phyloP scores from a whole-genome alignment of 2,797 vertebrate species.

The Esox masquinongy region DNA sequence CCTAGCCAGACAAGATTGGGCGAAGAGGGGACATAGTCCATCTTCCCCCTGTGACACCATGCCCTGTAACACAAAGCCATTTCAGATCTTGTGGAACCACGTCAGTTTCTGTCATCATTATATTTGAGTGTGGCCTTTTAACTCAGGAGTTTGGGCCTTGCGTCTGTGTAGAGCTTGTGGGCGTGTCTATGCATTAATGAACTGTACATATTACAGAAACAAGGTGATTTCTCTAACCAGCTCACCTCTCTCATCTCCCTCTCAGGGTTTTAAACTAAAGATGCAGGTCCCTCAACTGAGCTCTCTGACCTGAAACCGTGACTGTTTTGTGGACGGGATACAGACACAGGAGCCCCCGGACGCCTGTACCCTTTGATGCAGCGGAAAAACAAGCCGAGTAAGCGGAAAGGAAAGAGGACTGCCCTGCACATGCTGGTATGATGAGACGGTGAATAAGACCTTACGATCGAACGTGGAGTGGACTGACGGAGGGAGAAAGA shows the following conservation, averaged over 20 bases:
- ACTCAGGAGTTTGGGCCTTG: neutral
- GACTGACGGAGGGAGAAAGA: conserved; percentile 21
- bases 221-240: neutral
- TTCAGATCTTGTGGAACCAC: neutral
- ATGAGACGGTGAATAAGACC: conserved; percentile 61
- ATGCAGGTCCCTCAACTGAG: neutral
- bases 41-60: neutral
- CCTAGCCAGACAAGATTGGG: neutral
- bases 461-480: conserved; percentile 32
- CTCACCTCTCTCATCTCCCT: neutral
- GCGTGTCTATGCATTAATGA: neutral
- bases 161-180: neutral
- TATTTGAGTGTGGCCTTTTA: neutral
- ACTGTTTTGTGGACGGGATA: conserved; percentile 27
- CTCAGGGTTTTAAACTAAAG: neutral
- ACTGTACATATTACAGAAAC: neutral
- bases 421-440: conserved; percentile 36
- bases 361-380: conserved; percentile 48
- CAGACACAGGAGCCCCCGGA: conserved; percentile 20
- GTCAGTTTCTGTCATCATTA: neutral
- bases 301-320: conserved; percentile 11
- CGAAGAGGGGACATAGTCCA: neutral
- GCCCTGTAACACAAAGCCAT: neutral
- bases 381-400: conserved; percentile 45
- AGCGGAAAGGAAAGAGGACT: conserved; percentile 35